These are phyloP conservation scores for Dendrocopos noguchii DNA, from an alignment of 2,113 vertebrate species.

Conservation along the genomic window DNA sequence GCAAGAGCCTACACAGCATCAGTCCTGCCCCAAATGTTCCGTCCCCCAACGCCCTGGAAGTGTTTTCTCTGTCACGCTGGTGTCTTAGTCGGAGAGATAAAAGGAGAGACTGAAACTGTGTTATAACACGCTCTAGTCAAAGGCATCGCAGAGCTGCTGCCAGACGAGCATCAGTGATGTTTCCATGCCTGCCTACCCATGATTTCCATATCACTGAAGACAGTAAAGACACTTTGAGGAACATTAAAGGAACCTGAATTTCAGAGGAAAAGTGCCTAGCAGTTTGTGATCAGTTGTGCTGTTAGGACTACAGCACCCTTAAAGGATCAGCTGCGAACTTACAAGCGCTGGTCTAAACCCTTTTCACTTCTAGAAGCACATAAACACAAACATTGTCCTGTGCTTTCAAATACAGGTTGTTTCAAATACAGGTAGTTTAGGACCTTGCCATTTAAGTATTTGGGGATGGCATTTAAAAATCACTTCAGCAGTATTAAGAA, in stretches of 20 bases:
- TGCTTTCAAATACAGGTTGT: not conserved
- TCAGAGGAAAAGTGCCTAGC: not conserved
- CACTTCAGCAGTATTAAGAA: not conserved
- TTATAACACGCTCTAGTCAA: not conserved
- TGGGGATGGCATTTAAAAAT: not conserved
- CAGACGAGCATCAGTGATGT: accelerated
- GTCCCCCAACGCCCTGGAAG: not conserved
- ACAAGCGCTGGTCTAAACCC: not conserved
- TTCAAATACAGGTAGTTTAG: not conserved
- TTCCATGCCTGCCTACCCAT: not conserved
- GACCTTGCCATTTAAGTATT: not conserved
- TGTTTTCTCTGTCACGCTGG: not conserved
- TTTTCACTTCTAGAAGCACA: not conserved
- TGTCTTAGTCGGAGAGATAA: not conserved
- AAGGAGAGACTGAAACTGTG: not conserved
- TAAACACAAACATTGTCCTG: not conserved
- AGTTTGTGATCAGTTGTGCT: not conserved
- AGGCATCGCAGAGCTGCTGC: not conserved
- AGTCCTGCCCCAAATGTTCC: not conserved
- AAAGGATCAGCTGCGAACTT: not conserved
- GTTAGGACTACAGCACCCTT: not conserved
- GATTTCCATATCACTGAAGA: not conserved
- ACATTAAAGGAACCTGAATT: not conserved
- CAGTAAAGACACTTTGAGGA: not conserved
- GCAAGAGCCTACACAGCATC: not conserved